Base-by-base conservation (phyloP, 2,888 invertebrate genomes). In the Deilephila porcellus region DNA sequence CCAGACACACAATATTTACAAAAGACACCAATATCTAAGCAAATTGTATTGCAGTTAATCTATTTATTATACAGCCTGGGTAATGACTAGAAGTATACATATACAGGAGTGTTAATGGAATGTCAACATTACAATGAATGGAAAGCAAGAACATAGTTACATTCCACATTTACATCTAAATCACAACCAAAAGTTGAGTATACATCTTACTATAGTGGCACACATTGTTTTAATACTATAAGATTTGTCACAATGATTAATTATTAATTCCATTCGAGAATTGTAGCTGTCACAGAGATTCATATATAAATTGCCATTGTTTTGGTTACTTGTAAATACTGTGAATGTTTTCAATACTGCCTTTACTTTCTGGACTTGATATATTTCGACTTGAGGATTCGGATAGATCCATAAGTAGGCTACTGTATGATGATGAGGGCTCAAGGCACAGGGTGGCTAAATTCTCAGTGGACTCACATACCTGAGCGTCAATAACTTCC, bases 401-500 rank as follows among this genome's bases (percentile, higher is more conserved):
- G 72, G 94, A 93, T 71, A 93, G 81, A 80, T 93, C 93, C 88
- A 92, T 88, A 73, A 91, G 79, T 76, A 93, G 83, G 83, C 93
- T 94, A 92, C 89, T 91, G 85, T 91, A 93, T 20, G 93, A 94
- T 56, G 93, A 91, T 73, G 93, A 92, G 78, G 86, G 88, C 82
- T 93, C 90, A 76, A 93, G 85, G 82, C 90, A 88, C 79, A 93
- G 86, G 72, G 90, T 89, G 60, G 90, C 83, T 83, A 94, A 91
- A 86, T 95, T 96, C 84, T 94, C 94, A 74, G 92, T 91, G 32
- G 96, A 93, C 82, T 92, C 92, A 94, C 94, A 93, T 96, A 98
- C 98, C 97, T 98, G 98, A 73, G 99, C 99, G 94, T 99, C 99
- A 89, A 99, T 99, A 77, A 99, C 99, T 95, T 98, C 98, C 98